Conservation (phyloP, 2,797 vertebrate genomes). For the Anas bernieri region DNA sequence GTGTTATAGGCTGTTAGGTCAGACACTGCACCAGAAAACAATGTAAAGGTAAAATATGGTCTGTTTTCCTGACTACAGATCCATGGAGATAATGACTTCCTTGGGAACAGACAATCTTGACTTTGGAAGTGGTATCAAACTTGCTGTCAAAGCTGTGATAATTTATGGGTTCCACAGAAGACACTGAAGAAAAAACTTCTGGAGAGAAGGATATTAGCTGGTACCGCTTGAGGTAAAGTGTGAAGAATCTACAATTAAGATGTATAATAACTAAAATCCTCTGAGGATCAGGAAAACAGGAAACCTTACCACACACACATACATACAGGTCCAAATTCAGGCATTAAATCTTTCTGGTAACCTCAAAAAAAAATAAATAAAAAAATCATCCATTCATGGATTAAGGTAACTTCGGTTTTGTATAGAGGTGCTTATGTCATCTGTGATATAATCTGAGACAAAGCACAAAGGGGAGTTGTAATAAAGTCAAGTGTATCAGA, state of each 20-base stretch:
- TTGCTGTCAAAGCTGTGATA: neutral
- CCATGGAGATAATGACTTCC: neutral
- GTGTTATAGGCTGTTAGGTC: neutral
- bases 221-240: neutral
- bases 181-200: neutral
- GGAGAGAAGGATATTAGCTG: neutral
- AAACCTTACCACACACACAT: neutral
- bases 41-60: neutral
- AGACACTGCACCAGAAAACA: neutral
- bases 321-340: neutral
- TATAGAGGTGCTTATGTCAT: accelerated
- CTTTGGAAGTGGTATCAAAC: neutral
- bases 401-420: neutral
- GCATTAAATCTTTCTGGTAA: neutral
- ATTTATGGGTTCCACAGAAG: neutral
- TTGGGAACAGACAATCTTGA: neutral
- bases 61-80: neutral
- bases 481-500: neutral
- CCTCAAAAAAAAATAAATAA: neutral
- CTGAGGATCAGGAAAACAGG: neutral
- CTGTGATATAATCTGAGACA: neutral
- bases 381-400: neutral
- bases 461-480: neutral
- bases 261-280: neutral
- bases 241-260: neutral